A percentile compares a stretch with the other conserved stretches of the same genome.
These are phyloP conservation scores for Sinosuthora webbiana DNA, from an alignment of 2,113 vertebrate species.

Conservation along the genomic window DNA sequence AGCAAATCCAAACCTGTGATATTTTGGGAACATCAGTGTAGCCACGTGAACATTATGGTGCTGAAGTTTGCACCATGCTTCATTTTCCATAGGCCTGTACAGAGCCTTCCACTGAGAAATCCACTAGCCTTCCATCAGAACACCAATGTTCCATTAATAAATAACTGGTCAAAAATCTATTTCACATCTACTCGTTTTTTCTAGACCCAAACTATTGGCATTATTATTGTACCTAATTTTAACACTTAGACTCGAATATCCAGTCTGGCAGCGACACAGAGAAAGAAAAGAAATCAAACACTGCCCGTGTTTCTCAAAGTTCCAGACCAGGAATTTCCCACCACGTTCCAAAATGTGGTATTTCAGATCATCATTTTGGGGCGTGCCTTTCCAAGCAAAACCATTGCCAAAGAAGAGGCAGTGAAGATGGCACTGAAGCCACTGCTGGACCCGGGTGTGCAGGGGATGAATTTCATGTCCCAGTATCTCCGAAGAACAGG, in stretches of 20 bases:
- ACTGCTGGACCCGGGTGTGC: neutral
- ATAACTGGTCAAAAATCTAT: neutral
- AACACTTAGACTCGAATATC: neutral
- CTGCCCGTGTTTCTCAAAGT: neutral
- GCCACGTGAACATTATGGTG: rapidly evolving
- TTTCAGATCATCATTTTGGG: neutral
- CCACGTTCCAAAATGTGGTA: neutral
- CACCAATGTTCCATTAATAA: neutral
- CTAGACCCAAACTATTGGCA: neutral
- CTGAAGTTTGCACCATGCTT: neutral
- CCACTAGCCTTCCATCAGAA: neutral
- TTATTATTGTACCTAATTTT: neutral
- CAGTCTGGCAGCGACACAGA: neutral
- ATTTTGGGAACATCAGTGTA: neutral
- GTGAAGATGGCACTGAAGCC: neutral
- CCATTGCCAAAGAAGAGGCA: neutral
- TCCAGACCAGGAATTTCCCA: neutral
- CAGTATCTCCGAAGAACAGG: neutral
- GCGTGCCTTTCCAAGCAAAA: neutral
- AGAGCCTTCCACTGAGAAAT: neutral
- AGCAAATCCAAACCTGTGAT: neutral
- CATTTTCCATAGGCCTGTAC: neutral
- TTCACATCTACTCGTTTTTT: neutral
- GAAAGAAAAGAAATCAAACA: neutral
- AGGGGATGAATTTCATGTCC: neutral